These are phyloP conservation scores for Pollimyrus isidori DNA, from an alignment of 2,113 vertebrate species.

Conservation along the genomic window DNA sequence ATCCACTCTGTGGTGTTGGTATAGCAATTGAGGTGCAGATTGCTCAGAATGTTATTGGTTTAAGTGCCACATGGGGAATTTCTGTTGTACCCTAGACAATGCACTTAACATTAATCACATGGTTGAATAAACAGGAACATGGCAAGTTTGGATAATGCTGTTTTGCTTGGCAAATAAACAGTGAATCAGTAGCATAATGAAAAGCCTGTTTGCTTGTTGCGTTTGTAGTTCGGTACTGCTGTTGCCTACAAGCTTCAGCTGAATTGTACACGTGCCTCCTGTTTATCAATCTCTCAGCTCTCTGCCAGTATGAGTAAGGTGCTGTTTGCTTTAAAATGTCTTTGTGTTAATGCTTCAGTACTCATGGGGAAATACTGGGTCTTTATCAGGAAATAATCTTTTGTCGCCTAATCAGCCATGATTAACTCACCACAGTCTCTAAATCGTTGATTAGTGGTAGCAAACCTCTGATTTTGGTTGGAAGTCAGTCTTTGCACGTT, in stretches of 20 bases:
- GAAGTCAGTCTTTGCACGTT: background rate
- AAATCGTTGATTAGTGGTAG: background rate
- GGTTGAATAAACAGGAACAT: background rate
- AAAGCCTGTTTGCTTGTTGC: background rate
- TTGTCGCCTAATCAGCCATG: background rate
- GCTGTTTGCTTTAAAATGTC: background rate
- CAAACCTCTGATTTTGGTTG: background rate
- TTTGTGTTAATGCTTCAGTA: background rate
- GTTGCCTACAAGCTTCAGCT: background rate
- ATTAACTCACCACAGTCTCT: background rate
- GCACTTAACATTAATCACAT: background rate
- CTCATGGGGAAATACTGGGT: background rate
- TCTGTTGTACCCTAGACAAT: background rate
- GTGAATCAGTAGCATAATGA: background rate
- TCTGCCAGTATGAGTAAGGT: background rate
- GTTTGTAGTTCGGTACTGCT: background rate
- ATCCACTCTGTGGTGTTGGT: background rate
- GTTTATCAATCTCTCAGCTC: background rate
- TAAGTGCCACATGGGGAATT: background rate
- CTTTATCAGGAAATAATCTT: background rate
- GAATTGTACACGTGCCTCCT: background rate
- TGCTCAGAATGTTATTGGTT: background rate
- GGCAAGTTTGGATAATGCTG: background rate
- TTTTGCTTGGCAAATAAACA: background rate
- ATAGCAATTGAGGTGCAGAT: background rate